These are phyloP conservation scores for Stichopus chloronotus DNA, from an alignment of 35 echinoderm and acorn worm species.

Conservation along the genomic window DNA sequence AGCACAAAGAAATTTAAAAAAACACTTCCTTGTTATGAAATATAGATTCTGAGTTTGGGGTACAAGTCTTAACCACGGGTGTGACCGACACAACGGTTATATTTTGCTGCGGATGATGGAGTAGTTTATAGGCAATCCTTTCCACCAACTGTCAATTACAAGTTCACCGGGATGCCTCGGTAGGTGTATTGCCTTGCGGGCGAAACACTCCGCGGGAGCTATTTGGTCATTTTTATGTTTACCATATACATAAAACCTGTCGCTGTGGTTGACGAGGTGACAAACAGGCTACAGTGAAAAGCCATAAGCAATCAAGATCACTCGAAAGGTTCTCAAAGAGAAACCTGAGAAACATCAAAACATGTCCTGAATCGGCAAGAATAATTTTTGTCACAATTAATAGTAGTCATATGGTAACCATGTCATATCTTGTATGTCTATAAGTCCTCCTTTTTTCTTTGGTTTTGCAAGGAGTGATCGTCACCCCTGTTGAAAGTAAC, in stretches of 20 bases:
- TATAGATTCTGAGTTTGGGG: too few relatives aligned
- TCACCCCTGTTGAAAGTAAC: too few relatives aligned
- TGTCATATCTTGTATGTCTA: too few relatives aligned
- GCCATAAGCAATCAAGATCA: slow-evolving; percentile 14
- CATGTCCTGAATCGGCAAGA: background rate
- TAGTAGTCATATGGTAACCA: too few relatives aligned
- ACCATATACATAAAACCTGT: background rate
- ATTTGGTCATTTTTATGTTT: background rate
- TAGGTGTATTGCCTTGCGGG: slow-evolving; percentile 13
- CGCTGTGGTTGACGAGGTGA: slow-evolving; percentile 7
- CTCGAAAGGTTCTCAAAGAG: background rate
- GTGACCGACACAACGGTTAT: background rate
- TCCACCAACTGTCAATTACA: background rate
- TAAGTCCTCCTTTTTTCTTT: too few relatives aligned
- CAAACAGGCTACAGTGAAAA: slow-evolving; percentile 20
- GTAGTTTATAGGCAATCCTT: background rate
- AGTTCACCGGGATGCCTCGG: background rate
- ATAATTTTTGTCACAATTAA: too few relatives aligned
- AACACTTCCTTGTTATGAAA: too few relatives aligned
- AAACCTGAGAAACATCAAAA: background rate
- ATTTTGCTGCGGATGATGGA: background rate
- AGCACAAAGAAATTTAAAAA: too few relatives aligned
- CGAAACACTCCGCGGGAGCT: background rate
- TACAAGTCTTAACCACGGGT: background rate
- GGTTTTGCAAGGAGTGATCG: too few relatives aligned